Conservation (phyloP, 2,797 vertebrate genomes). For the Galaxias olidus region DNA sequence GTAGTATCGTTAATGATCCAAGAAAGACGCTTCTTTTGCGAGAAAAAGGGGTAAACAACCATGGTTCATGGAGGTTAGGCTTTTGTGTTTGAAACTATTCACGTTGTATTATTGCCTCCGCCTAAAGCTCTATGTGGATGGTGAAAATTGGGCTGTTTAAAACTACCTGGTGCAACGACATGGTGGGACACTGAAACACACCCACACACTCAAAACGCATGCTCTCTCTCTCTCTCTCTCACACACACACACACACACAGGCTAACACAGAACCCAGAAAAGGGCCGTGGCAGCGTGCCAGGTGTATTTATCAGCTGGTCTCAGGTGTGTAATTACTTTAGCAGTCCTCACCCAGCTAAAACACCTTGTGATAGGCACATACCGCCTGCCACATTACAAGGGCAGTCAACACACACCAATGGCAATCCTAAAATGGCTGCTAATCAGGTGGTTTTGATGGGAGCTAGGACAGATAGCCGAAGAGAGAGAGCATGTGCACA, state of each 20-base stretch:
- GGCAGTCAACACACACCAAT: background rate
- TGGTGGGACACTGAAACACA: conserved; percentile 7
- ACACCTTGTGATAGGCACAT: conserved; percentile 3
- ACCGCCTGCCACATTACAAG: background rate
- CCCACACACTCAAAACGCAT: too few species aligned
- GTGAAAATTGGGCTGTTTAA: conserved; percentile 39
- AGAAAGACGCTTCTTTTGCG: too few species aligned
- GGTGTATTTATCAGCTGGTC: conserved; percentile 47
- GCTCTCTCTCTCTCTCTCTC: background rate
- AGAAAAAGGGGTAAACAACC: background rate
- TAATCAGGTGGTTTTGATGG: too few species aligned
- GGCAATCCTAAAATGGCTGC: too few species aligned
- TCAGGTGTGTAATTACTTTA: conserved; percentile 40
- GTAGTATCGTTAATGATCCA: conserved; percentile 18
- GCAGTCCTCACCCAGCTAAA: conserved; percentile 1
- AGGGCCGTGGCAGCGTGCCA: conserved; percentile 38
- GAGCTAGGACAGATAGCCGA: too few species aligned
- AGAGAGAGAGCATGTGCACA: too few species aligned
- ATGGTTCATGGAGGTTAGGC: conserved; percentile 12
- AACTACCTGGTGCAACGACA: conserved; percentile 25
- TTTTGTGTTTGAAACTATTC: too few species aligned
- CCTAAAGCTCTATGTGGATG: too few species aligned
- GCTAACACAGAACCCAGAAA: conserved; percentile 24
- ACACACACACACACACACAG: conserved; percentile 3
- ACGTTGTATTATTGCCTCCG: too few species aligned